Evolutionary conservation across 2,888 invertebrate species (phyloP).

Genomic region (Drosophila kokeensis): DNA sequence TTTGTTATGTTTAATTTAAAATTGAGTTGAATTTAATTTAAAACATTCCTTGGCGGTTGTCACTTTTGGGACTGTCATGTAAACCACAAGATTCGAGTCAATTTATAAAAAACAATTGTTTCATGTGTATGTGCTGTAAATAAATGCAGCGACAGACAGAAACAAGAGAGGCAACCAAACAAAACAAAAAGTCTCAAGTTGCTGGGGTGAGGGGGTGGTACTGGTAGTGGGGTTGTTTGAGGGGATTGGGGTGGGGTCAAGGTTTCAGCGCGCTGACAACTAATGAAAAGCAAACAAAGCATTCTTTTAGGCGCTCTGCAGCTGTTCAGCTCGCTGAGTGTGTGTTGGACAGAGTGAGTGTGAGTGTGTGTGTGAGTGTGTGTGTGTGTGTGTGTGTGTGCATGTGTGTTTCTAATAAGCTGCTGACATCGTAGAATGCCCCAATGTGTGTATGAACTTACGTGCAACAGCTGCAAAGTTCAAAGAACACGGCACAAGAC

Average conservation of each 20-base stretch:
- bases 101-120: background rate
- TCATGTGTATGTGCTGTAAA: constrained; percentile 27
- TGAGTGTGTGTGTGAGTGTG: constrained; percentile 7
- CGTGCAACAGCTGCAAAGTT: constrained; percentile 59
- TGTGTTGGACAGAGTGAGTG: background rate
- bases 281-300: constrained; percentile 77
- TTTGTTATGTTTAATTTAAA: background rate
- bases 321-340: constrained; percentile 42
- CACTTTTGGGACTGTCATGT: background rate
- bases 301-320: constrained; percentile 57
- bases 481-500: constrained; percentile 67
- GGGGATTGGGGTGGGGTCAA: constrained; percentile 25
- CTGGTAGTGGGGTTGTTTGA: background rate
- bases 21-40: background rate
- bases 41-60: background rate
- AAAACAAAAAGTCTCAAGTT: constrained; percentile 5
- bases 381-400: constrained; percentile 14
- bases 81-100: background rate
- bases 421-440: constrained; percentile 24
- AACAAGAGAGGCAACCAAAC: constrained; percentile 22
- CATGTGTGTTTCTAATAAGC: constrained; percentile 19
- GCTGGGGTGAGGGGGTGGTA: no score
- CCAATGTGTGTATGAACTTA: constrained; percentile 14
- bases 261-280: constrained; percentile 36
- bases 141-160: constrained; percentile 38